phyloP scores from a whole-genome alignment of 2,113 vertebrate genomes.

The Dipodomys spectabilis region DNA sequence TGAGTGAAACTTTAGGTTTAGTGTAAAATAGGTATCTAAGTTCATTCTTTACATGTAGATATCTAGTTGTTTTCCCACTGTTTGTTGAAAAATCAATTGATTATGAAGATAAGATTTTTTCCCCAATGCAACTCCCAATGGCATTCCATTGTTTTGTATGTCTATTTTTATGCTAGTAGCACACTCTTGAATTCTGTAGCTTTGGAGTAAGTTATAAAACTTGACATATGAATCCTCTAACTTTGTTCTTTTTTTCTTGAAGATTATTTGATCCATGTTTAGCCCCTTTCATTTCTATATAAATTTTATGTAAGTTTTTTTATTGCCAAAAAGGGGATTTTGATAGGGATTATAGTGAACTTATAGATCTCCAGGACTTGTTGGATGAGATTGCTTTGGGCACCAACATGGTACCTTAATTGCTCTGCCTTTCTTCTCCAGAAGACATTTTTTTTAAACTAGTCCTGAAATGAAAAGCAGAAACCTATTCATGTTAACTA shows the following conservation, averaged over 20 bases:
- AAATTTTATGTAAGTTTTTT: neutral
- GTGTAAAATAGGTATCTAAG: neutral
- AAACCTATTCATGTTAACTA: conserved; percentile 1
- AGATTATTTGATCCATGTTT: conserved; percentile 6
- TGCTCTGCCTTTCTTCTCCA: conserved; percentile 47
- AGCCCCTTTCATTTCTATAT: conserved; percentile 2
- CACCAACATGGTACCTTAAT: neutral
- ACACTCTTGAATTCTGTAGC: conserved; percentile 44
- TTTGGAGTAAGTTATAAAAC: conserved; percentile 48
- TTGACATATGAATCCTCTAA: neutral
- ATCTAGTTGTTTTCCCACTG: conserved; percentile 5
- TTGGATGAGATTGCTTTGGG: conserved; percentile 1
- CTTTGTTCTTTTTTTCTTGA: neutral
- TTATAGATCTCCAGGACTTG: neutral
- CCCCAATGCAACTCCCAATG: neutral
- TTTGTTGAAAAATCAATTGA: conserved; percentile 44
- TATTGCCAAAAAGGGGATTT: conserved; percentile 28
- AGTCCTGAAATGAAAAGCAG: neutral
- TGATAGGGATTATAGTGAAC: neutral
- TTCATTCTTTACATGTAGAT: conserved; percentile 8
- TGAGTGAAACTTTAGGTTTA: conserved; percentile 8
- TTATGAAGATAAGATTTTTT: neutral
- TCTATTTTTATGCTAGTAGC: conserved; percentile 6
- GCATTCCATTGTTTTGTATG: neutral
- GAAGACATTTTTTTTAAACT: neutral